Evolutionary conservation across 2,888 invertebrate species (phyloP), one percentile per base, ranked within the genome.

Genomic region (Exephanes ischioxanthus): DNA sequence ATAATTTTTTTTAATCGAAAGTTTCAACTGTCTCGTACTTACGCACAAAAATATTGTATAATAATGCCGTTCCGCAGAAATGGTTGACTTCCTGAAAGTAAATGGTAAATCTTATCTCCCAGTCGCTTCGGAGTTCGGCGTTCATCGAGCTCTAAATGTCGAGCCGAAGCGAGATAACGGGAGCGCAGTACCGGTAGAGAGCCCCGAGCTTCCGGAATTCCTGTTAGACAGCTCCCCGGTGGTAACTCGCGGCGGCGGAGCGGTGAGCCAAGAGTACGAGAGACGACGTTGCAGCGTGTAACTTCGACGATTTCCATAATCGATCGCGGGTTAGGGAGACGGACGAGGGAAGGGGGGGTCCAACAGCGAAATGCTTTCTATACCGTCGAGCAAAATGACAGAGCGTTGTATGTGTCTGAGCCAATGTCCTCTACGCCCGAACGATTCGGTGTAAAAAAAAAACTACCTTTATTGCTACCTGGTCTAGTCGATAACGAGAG

Each of bases 331-430:
- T 48, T 48, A 48, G 16, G 45, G 45, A 48, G 45, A 16, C 16
- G 45, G 4, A 16, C 3, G 11, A 0, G 45, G 58, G 26, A 4
- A 3, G 58, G 26, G 22, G 22, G 7, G 9, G 53, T 14, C 63
- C 72, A 84, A 88, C 86, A 87, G 84, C 80, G 71, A 84, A 88
- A 87, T 83, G 87, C 86, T 85, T 77, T 86, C 75, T 81, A 85
- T 80, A 78, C 72, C 63, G 70, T 75, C 73, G 53, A 19, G 37
- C 48, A 66, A 48, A 63, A 5, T 63, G 30, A 48, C 26, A 26
- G 58, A 11, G 22, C n/a, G 30, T 48, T 45, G 61, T 51, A 51
- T 33, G 33, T 37, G 51, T 48, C 33, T 51, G 16, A 53, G 51
- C 63, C 19, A 66, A 58, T 26, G 58, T 11, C 37, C 45, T 22